Percentiles rank a stretch among this genome's conserved stretches.
Conservation (phyloP, 2,888 invertebrate genomes). For the Hipparchia semele region DNA sequence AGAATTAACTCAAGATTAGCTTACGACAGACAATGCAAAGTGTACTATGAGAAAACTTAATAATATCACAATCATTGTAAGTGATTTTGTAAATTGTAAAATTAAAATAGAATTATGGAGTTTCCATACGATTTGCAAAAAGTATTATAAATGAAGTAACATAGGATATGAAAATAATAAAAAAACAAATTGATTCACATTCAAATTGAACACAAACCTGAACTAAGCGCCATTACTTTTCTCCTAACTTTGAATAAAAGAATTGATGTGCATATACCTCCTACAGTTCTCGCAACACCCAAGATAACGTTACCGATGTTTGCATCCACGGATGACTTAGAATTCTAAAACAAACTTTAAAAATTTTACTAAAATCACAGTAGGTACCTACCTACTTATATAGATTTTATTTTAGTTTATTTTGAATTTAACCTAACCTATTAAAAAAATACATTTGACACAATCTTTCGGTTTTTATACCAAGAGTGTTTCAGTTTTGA, state of each 20-base stretch:
- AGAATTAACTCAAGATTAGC: no score
- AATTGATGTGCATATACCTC: conserved; percentile 16
- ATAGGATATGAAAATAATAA: neutral
- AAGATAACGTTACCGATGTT: conserved; percentile 16
- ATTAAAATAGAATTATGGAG: no score
- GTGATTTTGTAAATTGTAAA: no score
- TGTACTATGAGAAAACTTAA: no score
- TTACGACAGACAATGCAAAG: no score
- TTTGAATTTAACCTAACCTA: no score
- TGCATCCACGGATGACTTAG: conserved; percentile 23
- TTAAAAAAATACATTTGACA: no score
- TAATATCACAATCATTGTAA: no score
- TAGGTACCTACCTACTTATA: no score
- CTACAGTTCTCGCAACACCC: conserved; percentile 18
- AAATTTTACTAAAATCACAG: neutral
- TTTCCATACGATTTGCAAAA: neutral
- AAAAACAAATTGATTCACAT: neutral
- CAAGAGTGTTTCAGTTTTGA: no score
- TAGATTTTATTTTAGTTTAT: no score
- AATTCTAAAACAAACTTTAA: conserved; percentile 14
- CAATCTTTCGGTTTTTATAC: no score
- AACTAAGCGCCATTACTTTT: conserved; percentile 19
- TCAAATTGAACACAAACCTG: conserved; percentile 4
- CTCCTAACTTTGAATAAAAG: conserved; percentile 23
- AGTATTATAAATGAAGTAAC: neutral